Evolutionary conservation across 1,140 invertebrate species (phyloP), one percentile per base, ranked within the genome.

Genomic region (Pectinophora gossypiella): DNA sequence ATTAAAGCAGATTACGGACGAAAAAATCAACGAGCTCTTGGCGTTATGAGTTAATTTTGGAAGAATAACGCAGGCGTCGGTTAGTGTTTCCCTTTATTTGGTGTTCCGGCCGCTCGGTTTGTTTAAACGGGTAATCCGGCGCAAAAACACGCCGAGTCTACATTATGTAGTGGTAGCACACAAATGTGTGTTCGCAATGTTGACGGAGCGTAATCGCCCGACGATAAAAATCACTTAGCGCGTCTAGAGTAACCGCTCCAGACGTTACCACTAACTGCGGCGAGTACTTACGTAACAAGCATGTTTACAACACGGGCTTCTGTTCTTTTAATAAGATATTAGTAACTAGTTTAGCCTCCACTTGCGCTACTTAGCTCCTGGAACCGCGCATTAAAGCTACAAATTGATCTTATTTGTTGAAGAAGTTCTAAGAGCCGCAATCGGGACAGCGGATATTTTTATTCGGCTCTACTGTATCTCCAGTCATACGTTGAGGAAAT

Each of bases 21-120:
- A 71, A 83, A 85, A 85, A 57, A 84, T 81, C 81, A 79, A 78
- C 73, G 48, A 76, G 64, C 78, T 78, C 74, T 82, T 79, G 73
- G 73, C 72, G 76, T 84, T 86, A 83, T 82, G 80, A 85, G 81
- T 86, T 86, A 86, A 86, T 86, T 84, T 85, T 76, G 79, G 81
- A 85, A 85, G 76, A 84, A 77, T 84, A 83, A 86, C 77, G 76
- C 69, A 68, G 57, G 64, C 68, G 69, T 71, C 64, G 70, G 80
- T 81, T 85, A 83, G 80, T 82, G 70, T 76, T 80, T 77, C 68
- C 74, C 72, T 83, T 85, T 86, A 83, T 84, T 83, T 80, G 76
- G 72, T 67, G 68, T 78, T 76, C 60, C 72, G 73, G 69, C 65
- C 68, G 73, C 65, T 75, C 67, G 69, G 72, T 77, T 81, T 81